A percentile compares a stretch with the other conserved stretches of the same genome.
phyloP scores from a whole-genome alignment of 2,888 invertebrate species.

The Eupithecia vulgata region DNA sequence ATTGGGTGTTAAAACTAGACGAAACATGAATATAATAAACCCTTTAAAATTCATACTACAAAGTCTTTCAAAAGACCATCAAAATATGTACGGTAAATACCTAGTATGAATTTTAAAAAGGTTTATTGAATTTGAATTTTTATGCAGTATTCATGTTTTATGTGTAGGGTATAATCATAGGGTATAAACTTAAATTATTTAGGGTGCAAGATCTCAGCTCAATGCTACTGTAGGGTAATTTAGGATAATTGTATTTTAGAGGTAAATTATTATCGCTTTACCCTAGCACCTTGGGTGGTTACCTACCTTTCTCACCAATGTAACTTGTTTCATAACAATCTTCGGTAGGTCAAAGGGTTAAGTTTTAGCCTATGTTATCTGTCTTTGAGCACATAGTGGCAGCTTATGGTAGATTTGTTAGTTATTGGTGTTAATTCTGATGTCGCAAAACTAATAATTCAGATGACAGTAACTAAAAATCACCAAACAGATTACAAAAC shows the following conservation, averaged over 20 bases:
- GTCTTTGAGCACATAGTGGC: slow-evolving; percentile 2
- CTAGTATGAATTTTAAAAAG: not conserved
- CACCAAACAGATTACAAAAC: too few species aligned
- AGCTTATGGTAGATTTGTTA: slow-evolving; percentile 5
- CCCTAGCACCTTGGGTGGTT: slow-evolving; percentile 68
- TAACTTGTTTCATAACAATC: slow-evolving; percentile 1
- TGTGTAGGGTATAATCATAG: slow-evolving; percentile 18
- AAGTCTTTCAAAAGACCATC: not conserved
- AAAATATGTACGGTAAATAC: not conserved
- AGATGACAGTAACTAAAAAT: too few species aligned
- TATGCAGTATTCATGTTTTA: slow-evolving; percentile 39
- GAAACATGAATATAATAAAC: slow-evolving; percentile 34
- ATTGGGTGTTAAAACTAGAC: slow-evolving; percentile 28
- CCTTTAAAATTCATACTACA: not conserved
- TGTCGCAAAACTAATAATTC: not conserved
- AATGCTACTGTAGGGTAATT: slow-evolving; percentile 77
- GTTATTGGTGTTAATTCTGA: not conserved
- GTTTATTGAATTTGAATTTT: slow-evolving; percentile 1
- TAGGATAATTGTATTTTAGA: slow-evolving; percentile 69
- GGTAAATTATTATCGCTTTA: slow-evolving; percentile 74
- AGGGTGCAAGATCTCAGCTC: slow-evolving; percentile 82
- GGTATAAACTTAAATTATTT: slow-evolving; percentile 44
- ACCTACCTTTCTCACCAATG: slow-evolving; percentile 4
- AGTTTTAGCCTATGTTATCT: not conserved
- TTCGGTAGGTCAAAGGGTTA: slow-evolving; percentile 7